Percentiles rank a stretch among this genome's conserved stretches.
Evolutionary conservation across 2,797 vertebrate genomes (phyloP).

Genomic region (Hybognathus amarus): DNA sequence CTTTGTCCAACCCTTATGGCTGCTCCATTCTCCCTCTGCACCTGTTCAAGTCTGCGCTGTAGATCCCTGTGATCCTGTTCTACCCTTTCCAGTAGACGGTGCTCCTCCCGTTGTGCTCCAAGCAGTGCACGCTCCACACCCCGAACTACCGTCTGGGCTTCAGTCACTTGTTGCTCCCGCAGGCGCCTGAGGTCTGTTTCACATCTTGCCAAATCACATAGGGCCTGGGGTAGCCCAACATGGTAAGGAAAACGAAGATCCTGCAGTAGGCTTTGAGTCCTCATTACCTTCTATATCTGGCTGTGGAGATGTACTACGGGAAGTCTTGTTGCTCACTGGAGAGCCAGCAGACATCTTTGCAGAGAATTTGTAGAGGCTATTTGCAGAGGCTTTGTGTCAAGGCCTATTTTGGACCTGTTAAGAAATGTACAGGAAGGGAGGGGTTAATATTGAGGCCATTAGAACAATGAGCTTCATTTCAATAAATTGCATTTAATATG

Average conservation of each 20-base stretch:
- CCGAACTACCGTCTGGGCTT: conserved; percentile 66
- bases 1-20: conserved; percentile 68
- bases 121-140: conserved; percentile 74
- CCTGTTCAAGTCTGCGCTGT: conserved; percentile 72
- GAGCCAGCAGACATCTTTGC: conserved; percentile 66
- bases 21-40: conserved; percentile 74
- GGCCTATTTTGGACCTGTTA: conserved; percentile 14
- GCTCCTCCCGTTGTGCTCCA: conserved; percentile 74
- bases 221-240: conserved; percentile 73
- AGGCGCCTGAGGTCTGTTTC: conserved; percentile 70
- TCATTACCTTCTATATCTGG: conserved; percentile 58
- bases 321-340: conserved; percentile 59
- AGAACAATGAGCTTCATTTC: not conserved
- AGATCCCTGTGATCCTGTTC: conserved; percentile 78
- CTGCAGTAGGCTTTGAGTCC: conserved; percentile 18
- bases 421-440: not conserved
- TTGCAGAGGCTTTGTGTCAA: conserved; percentile 6
- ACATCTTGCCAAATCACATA: conserved; percentile 68
- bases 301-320: conserved; percentile 56
- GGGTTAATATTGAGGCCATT: not conserved
- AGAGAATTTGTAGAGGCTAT: conserved; percentile 16
- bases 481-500: not conserved
- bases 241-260: conserved; percentile 58
- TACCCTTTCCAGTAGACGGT: conserved; percentile 76
- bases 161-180: conserved; percentile 64